These are phyloP conservation scores for Megalops atlanticus DNA, from an alignment of 2,113 vertebrate species.

Conservation along the genomic window DNA sequence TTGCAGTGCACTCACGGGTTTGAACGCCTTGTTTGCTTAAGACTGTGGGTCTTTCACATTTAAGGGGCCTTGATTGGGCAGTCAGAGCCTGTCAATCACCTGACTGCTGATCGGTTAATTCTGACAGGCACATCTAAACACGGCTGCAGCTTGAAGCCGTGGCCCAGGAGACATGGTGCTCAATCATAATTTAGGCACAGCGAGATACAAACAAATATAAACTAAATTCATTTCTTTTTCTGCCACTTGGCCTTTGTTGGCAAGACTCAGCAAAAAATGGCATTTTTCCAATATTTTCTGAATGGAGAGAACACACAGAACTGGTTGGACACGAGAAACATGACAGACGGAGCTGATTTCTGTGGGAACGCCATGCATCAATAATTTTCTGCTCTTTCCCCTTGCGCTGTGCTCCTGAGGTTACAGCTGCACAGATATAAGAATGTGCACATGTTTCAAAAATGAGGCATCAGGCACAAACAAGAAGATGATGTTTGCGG, in stretches of 20 bases:
- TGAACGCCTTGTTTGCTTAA: neutral
- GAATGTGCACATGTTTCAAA: too few species aligned
- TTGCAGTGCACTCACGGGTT: neutral
- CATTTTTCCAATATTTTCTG: too few species aligned
- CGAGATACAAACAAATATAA: neutral
- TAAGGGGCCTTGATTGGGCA: neutral
- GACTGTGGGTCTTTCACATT: neutral
- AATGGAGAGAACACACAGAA: too few species aligned
- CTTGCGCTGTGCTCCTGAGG: too few species aligned
- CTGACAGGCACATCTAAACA: neutral
- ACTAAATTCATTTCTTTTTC: neutral
- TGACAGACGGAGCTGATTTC: neutral
- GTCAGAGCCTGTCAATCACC: slow-evolving; percentile 1
- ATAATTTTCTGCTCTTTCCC: neutral
- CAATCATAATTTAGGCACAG: neutral
- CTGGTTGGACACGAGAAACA: neutral
- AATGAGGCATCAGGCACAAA: too few species aligned
- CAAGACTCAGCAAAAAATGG: too few species aligned
- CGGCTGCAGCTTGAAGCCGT: neutral
- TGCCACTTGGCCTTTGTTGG: neutral
- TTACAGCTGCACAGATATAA: too few species aligned
- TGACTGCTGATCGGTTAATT: neutral
- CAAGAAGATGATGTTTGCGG: too few species aligned
- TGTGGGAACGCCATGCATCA: neutral
- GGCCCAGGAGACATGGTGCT: neutral